A percentile compares a stretch with the other conserved stretches of the same genome.
These are phyloP conservation scores for Oegoconia quadripuncta DNA, from an alignment of 2,888 invertebrate genomes.

Conservation along the genomic window DNA sequence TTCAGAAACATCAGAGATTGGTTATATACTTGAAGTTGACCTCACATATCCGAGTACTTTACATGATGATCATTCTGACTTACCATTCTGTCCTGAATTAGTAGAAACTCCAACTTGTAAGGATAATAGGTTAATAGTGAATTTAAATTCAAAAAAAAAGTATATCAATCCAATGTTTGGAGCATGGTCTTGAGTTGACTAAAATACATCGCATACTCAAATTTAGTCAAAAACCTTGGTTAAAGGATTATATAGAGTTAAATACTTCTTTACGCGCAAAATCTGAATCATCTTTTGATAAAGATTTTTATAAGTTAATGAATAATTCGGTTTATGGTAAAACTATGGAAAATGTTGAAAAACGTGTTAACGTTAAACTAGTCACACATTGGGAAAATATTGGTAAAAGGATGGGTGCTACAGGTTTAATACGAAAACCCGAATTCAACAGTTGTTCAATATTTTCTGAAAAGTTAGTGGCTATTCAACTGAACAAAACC, in stretches of 20 bases:
- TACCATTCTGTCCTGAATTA: conserved; percentile 24
- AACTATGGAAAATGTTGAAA: no score
- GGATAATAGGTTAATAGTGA: conserved; percentile 16
- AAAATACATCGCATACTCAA: conserved; percentile 23
- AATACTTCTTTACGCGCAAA: conserved; percentile 44
- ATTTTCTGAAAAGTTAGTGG: conserved; percentile 28
- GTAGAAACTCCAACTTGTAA: conserved; percentile 12
- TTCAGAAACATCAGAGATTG: conserved; percentile 13
- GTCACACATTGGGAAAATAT: conserved; percentile 29
- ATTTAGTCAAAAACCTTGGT: conserved; percentile 44
- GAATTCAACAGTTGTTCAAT: conserved; percentile 37
- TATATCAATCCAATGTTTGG: conserved; percentile 23
- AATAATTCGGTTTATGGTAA: no score
- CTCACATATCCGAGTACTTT: conserved; percentile 26
- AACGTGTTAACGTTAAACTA: conserved; percentile 34
- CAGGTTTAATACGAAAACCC: conserved; percentile 24
- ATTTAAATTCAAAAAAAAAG: conserved; percentile 21
- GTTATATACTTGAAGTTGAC: conserved; percentile 34
- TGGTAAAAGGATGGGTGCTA: conserved; percentile 26
- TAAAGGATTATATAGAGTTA: conserved; percentile 43
- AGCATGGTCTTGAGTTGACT: conserved; percentile 19
- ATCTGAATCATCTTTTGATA: no score
- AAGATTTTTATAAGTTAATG: conserved; percentile 47
- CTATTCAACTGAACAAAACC: conserved; percentile 10
- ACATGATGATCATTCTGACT: conserved; percentile 30